These are phyloP conservation scores for Cyclura pinguis DNA, from an alignment of 2,797 vertebrate genomes.

Conservation along the genomic window DNA sequence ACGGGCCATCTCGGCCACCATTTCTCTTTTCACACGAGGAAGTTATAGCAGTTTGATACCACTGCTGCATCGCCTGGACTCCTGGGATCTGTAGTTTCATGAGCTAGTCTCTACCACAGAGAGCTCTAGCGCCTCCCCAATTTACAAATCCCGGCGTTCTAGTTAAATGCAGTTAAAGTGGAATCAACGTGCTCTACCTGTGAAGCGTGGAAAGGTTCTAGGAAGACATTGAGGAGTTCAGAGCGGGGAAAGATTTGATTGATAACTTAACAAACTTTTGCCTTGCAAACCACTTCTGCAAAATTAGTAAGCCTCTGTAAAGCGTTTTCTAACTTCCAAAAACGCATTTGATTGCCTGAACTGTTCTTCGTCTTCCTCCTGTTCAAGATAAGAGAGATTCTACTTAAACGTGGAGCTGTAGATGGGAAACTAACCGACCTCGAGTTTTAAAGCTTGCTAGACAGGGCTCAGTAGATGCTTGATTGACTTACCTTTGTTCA, in stretches of 20 bases:
- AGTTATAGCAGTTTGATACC: too few species aligned
- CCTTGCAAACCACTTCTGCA: not conserved
- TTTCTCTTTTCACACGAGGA: too few species aligned
- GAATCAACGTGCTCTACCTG: too few species aligned
- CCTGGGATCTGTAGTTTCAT: too few species aligned
- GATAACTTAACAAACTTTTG: not conserved
- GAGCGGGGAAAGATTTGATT: not conserved
- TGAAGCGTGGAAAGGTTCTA: not conserved
- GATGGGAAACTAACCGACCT: accelerated
- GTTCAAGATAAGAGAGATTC: not conserved
- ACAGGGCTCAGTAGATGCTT: not conserved
- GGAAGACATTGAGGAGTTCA: not conserved
- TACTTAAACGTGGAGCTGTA: not conserved
- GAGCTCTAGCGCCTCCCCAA: too few species aligned
- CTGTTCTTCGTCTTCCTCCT: not conserved
- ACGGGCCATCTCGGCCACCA: too few species aligned
- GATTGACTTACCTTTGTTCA: not conserved
- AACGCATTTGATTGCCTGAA: too few species aligned
- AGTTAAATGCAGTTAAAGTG: not conserved
- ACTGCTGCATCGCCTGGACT: too few species aligned
- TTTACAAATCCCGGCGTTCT: too few species aligned
- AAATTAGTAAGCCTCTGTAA: not conserved
- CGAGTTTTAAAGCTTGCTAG: not conserved
- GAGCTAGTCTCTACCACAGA: too few species aligned
- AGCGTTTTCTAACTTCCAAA: not conserved